Evolutionary conservation across 2,888 invertebrate genomes (phyloP).

Genomic region (Gonocerus acuteangulatus): DNA sequence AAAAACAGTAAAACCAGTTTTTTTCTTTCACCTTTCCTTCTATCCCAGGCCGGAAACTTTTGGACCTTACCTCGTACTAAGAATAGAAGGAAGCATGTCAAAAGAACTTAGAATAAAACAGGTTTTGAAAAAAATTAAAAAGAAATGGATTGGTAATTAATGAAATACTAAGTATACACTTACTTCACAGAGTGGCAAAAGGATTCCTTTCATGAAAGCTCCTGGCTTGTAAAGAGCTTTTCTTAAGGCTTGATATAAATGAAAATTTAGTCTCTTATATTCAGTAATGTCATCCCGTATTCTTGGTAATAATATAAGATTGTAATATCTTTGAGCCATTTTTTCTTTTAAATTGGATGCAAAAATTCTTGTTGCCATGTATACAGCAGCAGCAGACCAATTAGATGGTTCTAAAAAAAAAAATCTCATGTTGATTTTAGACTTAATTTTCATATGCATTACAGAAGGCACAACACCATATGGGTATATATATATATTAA

Average conservation of each 20-base stretch:
- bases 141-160: neutral
- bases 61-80: too few species aligned
- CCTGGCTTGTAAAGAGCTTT: slow-evolving; percentile 94
- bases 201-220: slow-evolving; percentile 90
- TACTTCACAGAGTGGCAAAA: slow-evolving; percentile 56
- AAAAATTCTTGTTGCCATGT: slow-evolving; percentile 90
- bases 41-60: too few species aligned
- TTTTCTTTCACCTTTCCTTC: too few species aligned
- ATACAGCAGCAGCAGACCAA: slow-evolving; percentile 98
- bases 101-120: too few species aligned
- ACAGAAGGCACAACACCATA: too few species aligned
- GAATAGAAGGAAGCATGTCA: too few species aligned
- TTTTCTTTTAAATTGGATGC: slow-evolving; percentile 93
- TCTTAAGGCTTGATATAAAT: slow-evolving; percentile 86
- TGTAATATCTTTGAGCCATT: slow-evolving; percentile 93
- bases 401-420: slow-evolving; percentile 66
- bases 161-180: slow-evolving; percentile 7
- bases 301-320: slow-evolving; percentile 83
- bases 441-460: too few species aligned
- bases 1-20: too few species aligned
- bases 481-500: too few species aligned
- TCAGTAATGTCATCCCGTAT: slow-evolving; percentile 92
- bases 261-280: slow-evolving; percentile 91
- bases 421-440: too few species aligned
- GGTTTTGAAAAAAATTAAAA: neutral